These are phyloP conservation scores for Zaprionus davidi DNA, from an alignment of 1,140 invertebrate species.

Conservation along the genomic window DNA sequence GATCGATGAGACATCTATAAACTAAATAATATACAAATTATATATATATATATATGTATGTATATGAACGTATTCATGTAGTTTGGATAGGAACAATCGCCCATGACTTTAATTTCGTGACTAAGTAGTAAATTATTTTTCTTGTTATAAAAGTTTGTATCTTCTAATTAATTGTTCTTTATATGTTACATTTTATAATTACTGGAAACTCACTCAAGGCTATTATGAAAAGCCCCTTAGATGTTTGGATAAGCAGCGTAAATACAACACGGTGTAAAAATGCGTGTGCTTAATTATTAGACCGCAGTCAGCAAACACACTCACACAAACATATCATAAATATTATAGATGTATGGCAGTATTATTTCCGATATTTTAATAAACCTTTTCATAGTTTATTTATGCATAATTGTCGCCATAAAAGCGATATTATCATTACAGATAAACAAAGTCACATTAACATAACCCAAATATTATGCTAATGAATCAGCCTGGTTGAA, in stretches of 20 bases:
- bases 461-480: constrained; percentile 61
- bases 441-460: constrained; percentile 30
- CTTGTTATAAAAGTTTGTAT: too few species aligned
- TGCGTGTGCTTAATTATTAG: background rate
- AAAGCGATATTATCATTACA: constrained; percentile 21
- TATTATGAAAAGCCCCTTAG: background rate
- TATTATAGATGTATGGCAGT: background rate
- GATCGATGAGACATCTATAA: too few species aligned
- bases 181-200: too few species aligned
- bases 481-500: constrained; percentile 46
- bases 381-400: background rate
- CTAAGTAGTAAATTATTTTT: too few species aligned
- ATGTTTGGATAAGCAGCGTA: background rate
- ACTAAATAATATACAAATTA: too few species aligned
- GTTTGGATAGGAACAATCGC: too few species aligned
- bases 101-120: too few species aligned
- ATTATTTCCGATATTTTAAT: background rate
- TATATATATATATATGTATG: too few species aligned
- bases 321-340: background rate
- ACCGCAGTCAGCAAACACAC: background rate
- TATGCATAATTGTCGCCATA: constrained; percentile 7
- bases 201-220: background rate
- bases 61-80: too few species aligned
- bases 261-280: background rate
- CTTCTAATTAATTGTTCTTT: too few species aligned